Evolutionary conservation across 2,113 vertebrate genomes (phyloP), one percentile per base, ranked within the genome.

Genomic region (Paramisgurnus dabryanus): DNA sequence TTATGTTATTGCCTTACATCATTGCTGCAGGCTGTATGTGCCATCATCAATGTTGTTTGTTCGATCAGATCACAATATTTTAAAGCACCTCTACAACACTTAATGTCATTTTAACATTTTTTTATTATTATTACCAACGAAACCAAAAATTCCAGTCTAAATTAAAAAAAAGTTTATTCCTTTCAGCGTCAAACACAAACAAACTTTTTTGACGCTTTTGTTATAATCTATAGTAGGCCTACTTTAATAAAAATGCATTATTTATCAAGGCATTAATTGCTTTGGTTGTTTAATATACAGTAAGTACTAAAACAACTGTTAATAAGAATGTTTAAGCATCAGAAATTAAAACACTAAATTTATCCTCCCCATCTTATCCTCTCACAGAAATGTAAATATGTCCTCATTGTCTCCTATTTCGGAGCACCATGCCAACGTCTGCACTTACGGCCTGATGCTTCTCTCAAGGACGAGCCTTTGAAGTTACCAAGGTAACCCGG

Each of bases 401-500:
- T 7, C 47, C 73, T 45, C 0, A 60, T 71, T 71, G 58, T 75
- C 43, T 64, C 22, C 13, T 69, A 63, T 64, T 64, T 39, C 58
- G 17, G 53, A 39, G 60, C 43, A 12, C 57, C 41, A 64, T 4
- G 39, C 72, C 45, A 50, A 3, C 34, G 15, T 27, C 43, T 61
- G 73, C 34, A 18, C 66, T 81, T 55, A 61, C 17, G 15, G 57
- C 7, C 3, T 13, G 47, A 82, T 41, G 49, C 47, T 65, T 77
- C 10, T n/a, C 74, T 82, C 57, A 69, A 70, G 73, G 74, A 77
- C 22, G 22, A 18, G 47, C 66, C 67, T 82, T 82, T 82, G 80
- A 82, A 70, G 80, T 68, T 70, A 61, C 74, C 58, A 64, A 68
- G 73, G 66, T 77, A 77, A 77, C 65, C 73, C 57, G 0, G 74